Evolutionary conservation across 2,113 vertebrate species (phyloP), one percentile per base, ranked within the genome.

Genomic region (Silurus meridionalis): DNA sequence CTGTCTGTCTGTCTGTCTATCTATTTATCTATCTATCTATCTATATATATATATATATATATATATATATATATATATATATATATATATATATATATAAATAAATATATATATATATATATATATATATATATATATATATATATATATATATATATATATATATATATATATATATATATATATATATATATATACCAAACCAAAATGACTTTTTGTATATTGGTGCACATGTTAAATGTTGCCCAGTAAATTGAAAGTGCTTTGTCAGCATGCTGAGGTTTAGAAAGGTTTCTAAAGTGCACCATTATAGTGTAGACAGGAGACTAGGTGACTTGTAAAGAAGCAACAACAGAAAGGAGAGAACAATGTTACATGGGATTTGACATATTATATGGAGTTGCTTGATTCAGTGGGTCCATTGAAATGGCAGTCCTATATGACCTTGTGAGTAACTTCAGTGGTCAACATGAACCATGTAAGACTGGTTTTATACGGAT

Each of bases 341-440:
- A 66, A 1, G 8, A 82, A 82, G 48, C 28, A 8, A 23, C 80
- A 64, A 53, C 50, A 52, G 80, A 67, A 48, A 66, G 21, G 21
- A 74, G 57, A 60, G 74, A 77, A 61, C 4, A 7, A 74, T 61
- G 57, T 37, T 55, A 84, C 67, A 74, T 25, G 23, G 52, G n/a
- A 82, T 82, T 82, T 82, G 80, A 82, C 61, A 83, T 72, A 50
- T 83, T 67, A 69, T 72, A 28, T 60, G 15, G 28, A 74, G 67
- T 46, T 28, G 25, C 64, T 57, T 23, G 25, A 55, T 69, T 71
- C 55, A 60, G 8, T 83, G 55, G 37, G 53, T 83, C 55, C 21
- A 74, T 37, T 84, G 83, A 60, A 57, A 71, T 21, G 37, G 46
- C 69, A 60, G 67, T 75, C 53, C 66, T 14, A 8, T 48, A 28